Evolutionary conservation across 2,888 invertebrate genomes (phyloP).

Genomic region (Tridacna gigas): DNA sequence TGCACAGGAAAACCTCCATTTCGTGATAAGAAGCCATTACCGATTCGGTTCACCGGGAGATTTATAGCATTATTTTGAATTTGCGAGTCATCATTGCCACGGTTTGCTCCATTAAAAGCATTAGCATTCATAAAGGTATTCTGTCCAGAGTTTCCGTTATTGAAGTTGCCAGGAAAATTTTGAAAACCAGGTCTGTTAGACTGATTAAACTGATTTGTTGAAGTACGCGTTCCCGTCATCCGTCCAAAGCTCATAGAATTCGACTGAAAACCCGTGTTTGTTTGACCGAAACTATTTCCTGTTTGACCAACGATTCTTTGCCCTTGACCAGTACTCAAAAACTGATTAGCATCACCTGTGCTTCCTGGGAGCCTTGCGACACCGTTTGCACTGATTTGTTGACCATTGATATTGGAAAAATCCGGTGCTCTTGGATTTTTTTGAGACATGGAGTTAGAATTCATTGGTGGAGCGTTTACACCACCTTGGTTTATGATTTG

Average conservation of each 20-base stretch:
- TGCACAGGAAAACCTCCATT: neutral
- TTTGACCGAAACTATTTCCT: neutral
- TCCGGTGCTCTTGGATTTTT: neutral
- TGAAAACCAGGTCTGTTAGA: neutral
- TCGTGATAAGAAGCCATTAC: neutral
- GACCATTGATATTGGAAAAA: neutral
- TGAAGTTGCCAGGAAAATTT: neutral
- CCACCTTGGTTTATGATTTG: conserved; percentile 37
- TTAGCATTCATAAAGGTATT: neutral
- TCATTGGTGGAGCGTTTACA: neutral
- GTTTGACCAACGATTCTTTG: too few relatives aligned
- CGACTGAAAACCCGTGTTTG: neutral
- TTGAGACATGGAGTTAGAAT: neutral
- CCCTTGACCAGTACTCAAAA: neutral
- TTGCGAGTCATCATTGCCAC: neutral
- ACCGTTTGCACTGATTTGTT: neutral
- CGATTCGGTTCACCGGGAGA: neutral
- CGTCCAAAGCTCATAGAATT: neutral
- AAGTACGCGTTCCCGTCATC: too few relatives aligned
- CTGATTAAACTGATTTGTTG: neutral
- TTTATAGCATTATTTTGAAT: neutral
- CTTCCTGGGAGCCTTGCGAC: neutral
- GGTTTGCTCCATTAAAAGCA: neutral
- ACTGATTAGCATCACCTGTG: neutral
- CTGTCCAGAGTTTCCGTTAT: neutral